Conservation (phyloP, 2,888 invertebrate species). For the Epistrophe eligans region DNA sequence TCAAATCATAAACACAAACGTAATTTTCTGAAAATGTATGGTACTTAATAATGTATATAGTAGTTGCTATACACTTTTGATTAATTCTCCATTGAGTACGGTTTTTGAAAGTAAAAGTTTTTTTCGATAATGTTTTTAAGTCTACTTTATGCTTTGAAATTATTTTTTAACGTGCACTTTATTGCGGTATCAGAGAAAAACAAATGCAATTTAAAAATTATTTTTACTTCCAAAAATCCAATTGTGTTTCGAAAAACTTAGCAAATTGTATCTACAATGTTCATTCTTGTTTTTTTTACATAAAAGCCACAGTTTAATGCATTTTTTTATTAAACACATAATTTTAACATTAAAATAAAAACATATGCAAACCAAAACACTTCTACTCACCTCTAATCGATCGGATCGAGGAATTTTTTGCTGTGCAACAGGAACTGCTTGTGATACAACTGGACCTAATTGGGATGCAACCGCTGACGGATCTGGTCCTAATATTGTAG, state of each 20-base stretch:
- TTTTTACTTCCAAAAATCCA: slow-evolving; percentile 63
- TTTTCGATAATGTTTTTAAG: slow-evolving; percentile 7
- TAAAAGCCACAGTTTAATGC: slow-evolving; percentile 63
- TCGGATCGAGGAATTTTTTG: slow-evolving; percentile 98
- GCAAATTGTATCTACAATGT: slow-evolving; percentile 42
- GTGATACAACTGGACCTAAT: slow-evolving; percentile 91
- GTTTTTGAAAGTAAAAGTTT: slow-evolving; percentile 63
- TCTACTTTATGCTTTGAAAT: slow-evolving; percentile 32
- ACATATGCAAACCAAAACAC: slow-evolving; percentile 42
- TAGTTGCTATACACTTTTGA: neutral
- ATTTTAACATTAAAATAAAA: slow-evolving; percentile 59
- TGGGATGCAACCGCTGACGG: slow-evolving; percentile 92
- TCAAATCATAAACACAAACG: neutral
- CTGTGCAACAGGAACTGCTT: slow-evolving; percentile 94
- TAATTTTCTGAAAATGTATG: neutral
- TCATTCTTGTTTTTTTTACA: slow-evolving; percentile 56
- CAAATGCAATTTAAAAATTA: slow-evolving; percentile 8
- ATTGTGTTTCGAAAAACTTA: slow-evolving; percentile 35
- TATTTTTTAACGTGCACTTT: slow-evolving; percentile 10
- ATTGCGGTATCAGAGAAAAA: slow-evolving; percentile 10
- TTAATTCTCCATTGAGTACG: slow-evolving; percentile 46
- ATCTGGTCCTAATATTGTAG: slow-evolving; percentile 94
- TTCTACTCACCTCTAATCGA: slow-evolving; percentile 95
- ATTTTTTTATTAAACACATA: slow-evolving; percentile 56
- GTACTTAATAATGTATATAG: neutral